Percentiles rank a stretch among this genome's conserved stretches.
Conservation (phyloP, 2,113 vertebrate species). For the Calypte anna region DNA sequence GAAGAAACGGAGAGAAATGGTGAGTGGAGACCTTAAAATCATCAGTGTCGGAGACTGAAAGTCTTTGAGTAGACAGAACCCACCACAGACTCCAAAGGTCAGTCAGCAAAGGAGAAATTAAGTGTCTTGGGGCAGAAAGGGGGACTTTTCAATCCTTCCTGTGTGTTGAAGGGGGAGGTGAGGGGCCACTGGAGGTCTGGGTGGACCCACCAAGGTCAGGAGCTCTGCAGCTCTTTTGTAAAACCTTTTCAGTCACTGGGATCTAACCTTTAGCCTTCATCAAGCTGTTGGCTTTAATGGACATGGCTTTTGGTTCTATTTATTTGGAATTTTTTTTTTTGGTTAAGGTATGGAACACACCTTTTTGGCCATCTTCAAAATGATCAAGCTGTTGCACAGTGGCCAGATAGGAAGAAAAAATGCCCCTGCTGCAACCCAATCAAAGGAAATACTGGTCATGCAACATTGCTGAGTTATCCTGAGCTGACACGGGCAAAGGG, state of each 20-base stretch:
- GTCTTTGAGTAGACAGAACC: neutral
- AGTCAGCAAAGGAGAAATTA: neutral
- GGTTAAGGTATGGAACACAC: neutral
- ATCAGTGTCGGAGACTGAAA: neutral
- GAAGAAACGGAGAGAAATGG: neutral
- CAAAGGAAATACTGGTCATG: constrained; percentile 8
- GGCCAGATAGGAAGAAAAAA: neutral
- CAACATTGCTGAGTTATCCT: neutral
- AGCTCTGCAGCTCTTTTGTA: constrained; percentile 71
- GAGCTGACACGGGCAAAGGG: neutral
- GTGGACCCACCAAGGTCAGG: constrained; percentile 64
- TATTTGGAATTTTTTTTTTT: neutral
- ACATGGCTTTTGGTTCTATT: neutral
- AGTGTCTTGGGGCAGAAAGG: neutral
- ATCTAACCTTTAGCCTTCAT: constrained; percentile 78
- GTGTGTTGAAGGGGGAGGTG: neutral
- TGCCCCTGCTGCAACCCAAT: neutral
- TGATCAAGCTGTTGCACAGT: neutral
- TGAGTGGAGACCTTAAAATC: neutral
- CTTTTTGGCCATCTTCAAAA: neutral
- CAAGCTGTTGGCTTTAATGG: constrained; percentile 73
- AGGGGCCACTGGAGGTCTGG: neutral
- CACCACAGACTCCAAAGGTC: rapidly evolving
- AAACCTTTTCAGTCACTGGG: constrained; percentile 50
- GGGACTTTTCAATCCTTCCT: neutral